Evolutionary conservation across 2,797 vertebrate genomes (phyloP), one percentile per base, ranked within the genome.

Genomic region (Decapterus maruadsi): DNA sequence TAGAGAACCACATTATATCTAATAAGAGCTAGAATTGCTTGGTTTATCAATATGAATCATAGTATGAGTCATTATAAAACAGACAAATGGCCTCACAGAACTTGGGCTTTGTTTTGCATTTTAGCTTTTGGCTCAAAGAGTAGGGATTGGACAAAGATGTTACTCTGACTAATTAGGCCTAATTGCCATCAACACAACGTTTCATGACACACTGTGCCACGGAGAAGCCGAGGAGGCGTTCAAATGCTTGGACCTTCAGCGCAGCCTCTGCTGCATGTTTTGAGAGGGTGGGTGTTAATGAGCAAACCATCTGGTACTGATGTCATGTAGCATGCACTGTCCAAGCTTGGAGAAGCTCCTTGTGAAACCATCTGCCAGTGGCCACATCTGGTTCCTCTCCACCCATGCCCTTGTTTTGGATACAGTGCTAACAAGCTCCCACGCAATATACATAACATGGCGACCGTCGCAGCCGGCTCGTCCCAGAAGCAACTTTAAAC

Each of bases 301-400:
- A 82, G 72, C n/a, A 43, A 85, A 90, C 84, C 93, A 92, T 87
- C 80, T 93, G 92, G 76, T 58, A 38, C 81, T 92, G 89, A 93
- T 75, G 89, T 93, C 89, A 93, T 88, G 72, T 56, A 57, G 58
- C 51, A 20, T 79, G 69, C 65, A 76, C 73, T 80, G 86, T 90
- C 86, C 88, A 74, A 75, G 82, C 74, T 75, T 56, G 60, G 82
- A 88, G 82, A 77, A 81, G 68, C 79, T 91, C 78, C 72, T 81
- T 40, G 12, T 46, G 68, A 75, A 42, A 77, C 55, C 66, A 72
- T 72, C 81, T 85, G 89, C 90, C 91, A 92, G 48, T 56, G 75
- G 84, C 77, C 88, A 93, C 90, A 92, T 93, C 92, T 94, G 92
- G 72, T 92, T 90, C 73, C 77, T 79, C 86, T 87, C 85, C 88